Base-by-base conservation (phyloP, 1,140 invertebrate genomes). In the Drosophila guanche region DNA sequence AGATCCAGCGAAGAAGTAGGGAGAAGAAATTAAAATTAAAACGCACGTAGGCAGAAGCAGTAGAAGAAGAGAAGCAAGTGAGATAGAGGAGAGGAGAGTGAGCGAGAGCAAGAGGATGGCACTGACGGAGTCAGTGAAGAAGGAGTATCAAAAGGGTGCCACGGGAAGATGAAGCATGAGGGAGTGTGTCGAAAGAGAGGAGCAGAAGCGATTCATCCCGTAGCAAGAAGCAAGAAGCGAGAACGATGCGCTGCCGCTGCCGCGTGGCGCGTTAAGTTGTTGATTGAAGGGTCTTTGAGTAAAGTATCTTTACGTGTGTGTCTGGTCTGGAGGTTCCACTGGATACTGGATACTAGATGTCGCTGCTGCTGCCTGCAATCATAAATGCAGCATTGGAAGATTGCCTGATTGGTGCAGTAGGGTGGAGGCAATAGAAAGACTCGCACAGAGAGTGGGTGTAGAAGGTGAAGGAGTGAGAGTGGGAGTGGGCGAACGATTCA, bases 201-300 rank as follows among this genome's bases (percentile, higher is more conserved):
- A 20, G 16, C 16, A 20, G 2, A 4, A n/a, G 23, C 23, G 40
- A 33, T 33, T 8, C 29, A 33, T 33, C 29, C 29, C 29, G 25
- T 5, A 27, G 25, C 25, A 27, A 42, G 42, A 40, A n/a, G 56
- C 37, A 48, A 61, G 27, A 70, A 42, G 20, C 59, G 46, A 52
- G 70, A 48, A 57, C 62, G 40, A n/a, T 10, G 55, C 10, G 66
- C 53, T 54, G 50, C 25, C 67, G 48, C 40, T 2, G 33, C 73
- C 55, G 50, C 73, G 65, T 69, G 54, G 62, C 57, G 65, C 61
- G 74, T 79, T 78, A 78, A 83, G 70, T 84, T 84, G 71, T 76
- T 84, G 80, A 84, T 84, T 79, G 79, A 84, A 84, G 79, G 75
- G 79, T 76, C 79, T 84, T 84, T 75, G 71, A 75, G 74, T 55